Conservation (phyloP, 2,113 vertebrate species). For the Microcebus lehilahytsara region DNA sequence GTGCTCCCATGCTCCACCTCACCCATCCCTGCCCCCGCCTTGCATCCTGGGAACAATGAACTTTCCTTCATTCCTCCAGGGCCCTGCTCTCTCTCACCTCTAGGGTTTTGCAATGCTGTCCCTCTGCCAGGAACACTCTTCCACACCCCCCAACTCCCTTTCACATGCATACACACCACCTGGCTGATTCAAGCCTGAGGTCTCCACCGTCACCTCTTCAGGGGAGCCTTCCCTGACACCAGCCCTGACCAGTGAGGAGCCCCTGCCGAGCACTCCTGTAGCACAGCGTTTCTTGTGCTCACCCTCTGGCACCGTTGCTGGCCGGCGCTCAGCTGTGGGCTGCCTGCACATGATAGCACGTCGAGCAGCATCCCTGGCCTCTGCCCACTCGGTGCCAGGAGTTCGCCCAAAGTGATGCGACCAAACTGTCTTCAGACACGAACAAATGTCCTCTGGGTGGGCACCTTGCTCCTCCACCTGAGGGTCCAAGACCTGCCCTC, state of each 20-base stretch:
- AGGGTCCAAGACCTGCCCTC: neutral
- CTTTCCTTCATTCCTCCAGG: neutral
- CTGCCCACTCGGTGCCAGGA: neutral
- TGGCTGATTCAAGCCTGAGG: neutral
- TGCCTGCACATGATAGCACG: neutral
- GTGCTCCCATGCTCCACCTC: fast-evolving
- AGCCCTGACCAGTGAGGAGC: neutral
- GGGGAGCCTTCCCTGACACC: neutral
- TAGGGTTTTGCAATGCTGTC: neutral
- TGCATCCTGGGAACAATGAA: neutral
- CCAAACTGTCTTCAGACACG: neutral
- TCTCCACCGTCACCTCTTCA: neutral
- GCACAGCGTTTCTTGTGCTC: neutral
- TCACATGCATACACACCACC: neutral
- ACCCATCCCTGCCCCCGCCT: neutral
- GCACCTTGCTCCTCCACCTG: neutral
- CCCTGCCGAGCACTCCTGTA: neutral
- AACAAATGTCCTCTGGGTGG: neutral
- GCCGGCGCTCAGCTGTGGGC: neutral
- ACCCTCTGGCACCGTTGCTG: neutral
- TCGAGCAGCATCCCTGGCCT: neutral
- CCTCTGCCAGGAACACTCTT: neutral
- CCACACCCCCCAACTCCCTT: neutral
- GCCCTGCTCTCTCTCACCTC: neutral
- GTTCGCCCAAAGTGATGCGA: neutral